Base-by-base conservation (phyloP, 2,113 vertebrate species). In the Indicator indicator region DNA sequence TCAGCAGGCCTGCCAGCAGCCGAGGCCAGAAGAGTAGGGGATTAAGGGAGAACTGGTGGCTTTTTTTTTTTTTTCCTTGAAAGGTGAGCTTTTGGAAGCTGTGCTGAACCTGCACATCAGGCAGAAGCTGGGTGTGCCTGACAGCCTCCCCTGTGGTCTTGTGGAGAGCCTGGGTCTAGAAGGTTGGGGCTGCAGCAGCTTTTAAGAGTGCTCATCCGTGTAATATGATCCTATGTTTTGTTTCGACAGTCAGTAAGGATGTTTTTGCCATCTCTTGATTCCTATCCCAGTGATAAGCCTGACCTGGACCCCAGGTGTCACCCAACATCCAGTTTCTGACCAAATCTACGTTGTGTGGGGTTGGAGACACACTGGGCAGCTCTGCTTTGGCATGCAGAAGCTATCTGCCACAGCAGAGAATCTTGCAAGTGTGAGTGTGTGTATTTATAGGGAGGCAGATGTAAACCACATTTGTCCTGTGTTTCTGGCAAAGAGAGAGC, bases 381-480 rank as follows among this genome's bases (percentile, higher is more conserved):
- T 70, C 65, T 74, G 38, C 42, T 85, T 90, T 76, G 72, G 48
- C 70, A 30, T 12, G 32, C 74, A 83, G n/a, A 87, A 90, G 69
- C 50, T 46, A 54, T 93, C 72, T 89, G 84, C 89, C 59, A 38
- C 33, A 62, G 67, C 30, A 62, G 60, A 83, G 60, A 68, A 76
- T 80, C 85, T 75, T 84, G 93, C 52, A 86, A 88, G 71, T 89
- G 71, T 82, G 69, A 60, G 63, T 58, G 60, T 85, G 90, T 85
- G 81, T 91, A 94, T 95, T 92, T 95, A 94, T 90, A 64, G 91
- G 91, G 86, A 94, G 93, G 80, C 97, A 97, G 96, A 97, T 97
- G 96, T 94, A 95, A 96, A 96, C 92, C 97, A 97, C 95, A 95
- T 97, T 97, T 97, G 94, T 95, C 94, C 94, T 38, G 82, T 92